phyloP scores from a whole-genome alignment of 2,797 vertebrate genomes.

The Choloepus didactylus region DNA sequence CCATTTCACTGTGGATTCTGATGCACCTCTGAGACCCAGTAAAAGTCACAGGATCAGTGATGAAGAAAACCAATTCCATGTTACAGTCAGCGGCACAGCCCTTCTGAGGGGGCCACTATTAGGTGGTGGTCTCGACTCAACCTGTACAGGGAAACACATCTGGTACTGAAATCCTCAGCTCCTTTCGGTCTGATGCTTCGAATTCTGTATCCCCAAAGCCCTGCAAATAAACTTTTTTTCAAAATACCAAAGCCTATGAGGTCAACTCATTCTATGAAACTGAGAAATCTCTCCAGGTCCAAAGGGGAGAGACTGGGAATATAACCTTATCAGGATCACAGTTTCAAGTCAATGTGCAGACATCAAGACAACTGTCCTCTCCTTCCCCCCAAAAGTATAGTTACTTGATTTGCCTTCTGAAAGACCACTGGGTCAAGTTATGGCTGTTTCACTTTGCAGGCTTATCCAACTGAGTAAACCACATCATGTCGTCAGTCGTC shows the following conservation, averaged over 20 bases:
- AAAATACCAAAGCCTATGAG: constrained; percentile 34
- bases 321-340: constrained; percentile 34
- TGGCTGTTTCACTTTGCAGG: background rate
- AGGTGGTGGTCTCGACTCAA: background rate
- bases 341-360: background rate
- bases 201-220: background rate
- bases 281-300: background rate
- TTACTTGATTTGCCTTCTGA: constrained; percentile 48
- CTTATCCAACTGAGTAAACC: constrained; percentile 42
- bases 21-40: constrained; percentile 20
- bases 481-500: background rate
- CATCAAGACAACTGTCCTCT: background rate
- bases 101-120: background rate
- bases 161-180: constrained; percentile 33
- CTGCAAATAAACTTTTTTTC: constrained; percentile 9
- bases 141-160: background rate
- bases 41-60: constrained; percentile 44
- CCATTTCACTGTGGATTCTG: constrained; percentile 48
- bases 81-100: background rate
- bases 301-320: background rate
- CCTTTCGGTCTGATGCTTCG: constrained; percentile 41
- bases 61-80: constrained; percentile 55
- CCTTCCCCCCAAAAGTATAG: background rate
- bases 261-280: constrained; percentile 30
- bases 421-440: background rate